phyloP scores from a whole-genome alignment of 2,797 vertebrate species.

The Hylomyscus alleni region DNA sequence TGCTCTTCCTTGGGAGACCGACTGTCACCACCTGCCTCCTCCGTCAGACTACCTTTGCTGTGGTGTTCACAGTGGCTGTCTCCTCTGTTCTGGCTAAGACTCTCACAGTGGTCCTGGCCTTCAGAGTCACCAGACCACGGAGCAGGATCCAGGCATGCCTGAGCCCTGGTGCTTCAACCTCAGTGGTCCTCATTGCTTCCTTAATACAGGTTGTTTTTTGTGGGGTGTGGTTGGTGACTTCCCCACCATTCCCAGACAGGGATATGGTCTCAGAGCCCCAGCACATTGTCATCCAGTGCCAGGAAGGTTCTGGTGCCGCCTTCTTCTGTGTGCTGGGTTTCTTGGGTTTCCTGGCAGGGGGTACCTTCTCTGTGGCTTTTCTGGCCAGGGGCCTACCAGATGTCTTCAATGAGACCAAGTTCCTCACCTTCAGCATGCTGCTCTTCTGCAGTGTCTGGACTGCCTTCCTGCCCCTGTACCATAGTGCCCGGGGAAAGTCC shows the following conservation, averaged over 20 bases:
- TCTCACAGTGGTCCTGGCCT: constrained; percentile 67
- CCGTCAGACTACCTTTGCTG: constrained; percentile 2
- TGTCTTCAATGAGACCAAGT: constrained; percentile 40
- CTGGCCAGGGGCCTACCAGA: constrained; percentile 33
- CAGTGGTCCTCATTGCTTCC: background rate
- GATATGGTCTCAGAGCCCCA: background rate
- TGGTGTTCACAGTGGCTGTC: constrained; percentile 46
- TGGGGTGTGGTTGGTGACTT: constrained; percentile 32
- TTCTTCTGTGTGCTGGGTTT: constrained; percentile 76
- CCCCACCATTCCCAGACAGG: background rate
- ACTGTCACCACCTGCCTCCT: background rate
- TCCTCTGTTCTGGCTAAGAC: constrained; percentile 78
- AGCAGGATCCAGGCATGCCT: background rate
- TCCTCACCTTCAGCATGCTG: constrained; percentile 61
- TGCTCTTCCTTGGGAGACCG: constrained; percentile 57
- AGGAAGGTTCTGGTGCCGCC: constrained; percentile 65
- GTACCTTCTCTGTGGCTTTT: constrained; percentile 69
- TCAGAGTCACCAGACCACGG: constrained; percentile 62
- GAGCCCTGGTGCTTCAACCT: background rate
- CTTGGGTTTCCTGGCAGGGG: constrained; percentile 68
- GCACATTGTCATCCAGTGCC: constrained; percentile 59
- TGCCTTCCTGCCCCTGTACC: constrained; percentile 57
- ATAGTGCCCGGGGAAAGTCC: constrained; percentile 19
- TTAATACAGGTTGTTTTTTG: constrained; percentile 14
- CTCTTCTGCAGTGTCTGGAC: constrained; percentile 48